Evolutionary conservation across 1,140 invertebrate species (phyloP).

Genomic region (Drosophila quadrilineata): DNA sequence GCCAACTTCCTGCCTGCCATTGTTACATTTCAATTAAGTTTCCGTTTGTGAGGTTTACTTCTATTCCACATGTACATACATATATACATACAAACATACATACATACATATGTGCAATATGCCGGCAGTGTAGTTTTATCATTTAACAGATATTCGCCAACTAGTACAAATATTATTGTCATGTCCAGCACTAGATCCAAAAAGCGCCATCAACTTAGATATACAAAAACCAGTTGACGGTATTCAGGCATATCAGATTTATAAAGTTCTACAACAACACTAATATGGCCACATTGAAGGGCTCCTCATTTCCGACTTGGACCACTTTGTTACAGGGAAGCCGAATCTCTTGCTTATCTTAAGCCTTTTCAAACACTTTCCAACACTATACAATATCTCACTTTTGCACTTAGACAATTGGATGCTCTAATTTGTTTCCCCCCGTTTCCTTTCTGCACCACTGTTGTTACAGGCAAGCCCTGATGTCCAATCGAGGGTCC

Average conservation of each 20-base stretch:
- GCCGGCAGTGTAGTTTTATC: conserved; percentile 68
- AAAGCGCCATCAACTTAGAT: conserved; percentile 44
- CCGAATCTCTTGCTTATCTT: background rate
- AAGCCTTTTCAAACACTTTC: background rate
- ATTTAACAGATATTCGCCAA: conserved; percentile 70
- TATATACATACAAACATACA: background rate
- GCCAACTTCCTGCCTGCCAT: conserved; percentile 61
- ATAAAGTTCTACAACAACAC: too few relatives aligned
- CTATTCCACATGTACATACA: background rate
- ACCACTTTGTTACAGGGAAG: too few relatives aligned
- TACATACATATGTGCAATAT: conserved; percentile 8
- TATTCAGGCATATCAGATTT: too few relatives aligned
- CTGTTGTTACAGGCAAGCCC: conserved; percentile 88
- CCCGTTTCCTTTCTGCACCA: conserved; percentile 63
- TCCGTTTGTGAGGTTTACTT: conserved; percentile 12
- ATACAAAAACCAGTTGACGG: too few relatives aligned
- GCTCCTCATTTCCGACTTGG: too few relatives aligned
- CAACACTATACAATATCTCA: background rate
- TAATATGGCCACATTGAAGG: background rate
- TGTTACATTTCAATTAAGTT: conserved; percentile 78
- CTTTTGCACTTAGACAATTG: conserved; percentile 38
- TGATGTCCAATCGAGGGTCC: conserved; percentile 88
- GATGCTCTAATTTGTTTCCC: conserved; percentile 80
- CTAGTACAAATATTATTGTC: conserved; percentile 63
- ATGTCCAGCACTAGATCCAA: conserved; percentile 44